Evolutionary conservation across 2,113 vertebrate species (phyloP).

Genomic region (Varanus salvator): DNA sequence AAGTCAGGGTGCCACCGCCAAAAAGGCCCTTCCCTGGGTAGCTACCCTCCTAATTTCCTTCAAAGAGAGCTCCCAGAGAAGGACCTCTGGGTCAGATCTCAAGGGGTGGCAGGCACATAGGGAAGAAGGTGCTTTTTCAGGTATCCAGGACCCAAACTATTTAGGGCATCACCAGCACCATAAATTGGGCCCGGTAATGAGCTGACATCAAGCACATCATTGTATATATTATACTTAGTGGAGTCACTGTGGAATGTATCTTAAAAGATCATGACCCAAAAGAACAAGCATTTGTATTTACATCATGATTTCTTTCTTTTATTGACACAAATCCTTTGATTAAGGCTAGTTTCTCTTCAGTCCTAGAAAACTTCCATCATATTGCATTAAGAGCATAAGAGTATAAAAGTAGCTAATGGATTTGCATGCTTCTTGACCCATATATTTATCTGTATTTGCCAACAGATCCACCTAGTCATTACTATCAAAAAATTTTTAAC

Average conservation of each 20-base stretch:
- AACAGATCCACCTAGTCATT: background rate
- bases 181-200: slow-evolving; percentile 1
- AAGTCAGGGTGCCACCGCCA: too few species aligned
- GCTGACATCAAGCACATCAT: background rate
- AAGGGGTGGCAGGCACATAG: too few species aligned
- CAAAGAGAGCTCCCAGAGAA: too few species aligned
- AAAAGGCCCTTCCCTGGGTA: too few species aligned
- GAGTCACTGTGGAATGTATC: slow-evolving; percentile 30
- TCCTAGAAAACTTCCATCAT: background rate
- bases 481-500: background rate
- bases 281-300: background rate
- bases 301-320: slow-evolving; percentile 25
- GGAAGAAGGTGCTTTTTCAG: too few species aligned
- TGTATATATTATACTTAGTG: slow-evolving; percentile 35
- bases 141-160: too few species aligned
- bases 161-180: too few species aligned
- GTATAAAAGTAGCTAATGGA: background rate
- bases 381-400: background rate
- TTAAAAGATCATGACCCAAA: slow-evolving; percentile 20
- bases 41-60: too few species aligned
- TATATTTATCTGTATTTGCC: background rate
- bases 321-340: slow-evolving; percentile 6
- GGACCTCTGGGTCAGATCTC: too few species aligned
- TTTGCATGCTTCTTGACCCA: background rate
- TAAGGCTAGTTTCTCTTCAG: background rate